A percentile compares a stretch with the other conserved stretches of the same genome.
Evolutionary conservation across 2,113 vertebrate genomes (phyloP).

Genomic region (Cyphomyrus discorhynchus): DNA sequence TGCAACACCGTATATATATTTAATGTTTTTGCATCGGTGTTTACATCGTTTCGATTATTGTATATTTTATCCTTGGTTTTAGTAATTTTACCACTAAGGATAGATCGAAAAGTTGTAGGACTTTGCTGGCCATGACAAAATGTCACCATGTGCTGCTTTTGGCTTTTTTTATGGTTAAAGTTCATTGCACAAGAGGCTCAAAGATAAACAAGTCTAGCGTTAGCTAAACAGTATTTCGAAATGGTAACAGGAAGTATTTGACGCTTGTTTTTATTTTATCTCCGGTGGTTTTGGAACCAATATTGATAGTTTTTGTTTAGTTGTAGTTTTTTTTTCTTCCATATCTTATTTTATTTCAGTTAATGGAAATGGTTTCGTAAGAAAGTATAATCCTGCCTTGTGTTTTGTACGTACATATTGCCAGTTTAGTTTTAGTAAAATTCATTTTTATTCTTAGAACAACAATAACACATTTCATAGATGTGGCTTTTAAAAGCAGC

Average conservation of each 20-base stretch:
- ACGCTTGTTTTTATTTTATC: neutral
- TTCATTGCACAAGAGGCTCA: neutral
- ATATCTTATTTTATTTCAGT: neutral
- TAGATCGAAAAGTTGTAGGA: neutral
- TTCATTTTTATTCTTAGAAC: neutral
- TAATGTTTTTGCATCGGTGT: neutral
- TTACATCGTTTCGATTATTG: neutral
- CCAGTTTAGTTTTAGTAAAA: neutral
- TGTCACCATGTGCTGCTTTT: neutral
- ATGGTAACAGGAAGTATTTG: neutral
- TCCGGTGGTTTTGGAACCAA: neutral
- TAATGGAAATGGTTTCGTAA: neutral
- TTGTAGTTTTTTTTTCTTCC: neutral
- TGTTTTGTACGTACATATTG: neutral
- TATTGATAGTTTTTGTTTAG: neutral
- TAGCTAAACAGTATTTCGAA: neutral
- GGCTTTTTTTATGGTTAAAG: neutral
- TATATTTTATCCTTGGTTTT: neutral
- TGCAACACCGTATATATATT: no score
- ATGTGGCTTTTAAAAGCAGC: neutral
- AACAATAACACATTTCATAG: neutral
- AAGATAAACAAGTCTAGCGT: neutral
- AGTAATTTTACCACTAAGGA: neutral
- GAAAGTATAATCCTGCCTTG: neutral
- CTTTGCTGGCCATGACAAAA: neutral